Evolutionary conservation across 2,888 invertebrate genomes (phyloP).

Genomic region (Trissolcus brochymenae): DNA sequence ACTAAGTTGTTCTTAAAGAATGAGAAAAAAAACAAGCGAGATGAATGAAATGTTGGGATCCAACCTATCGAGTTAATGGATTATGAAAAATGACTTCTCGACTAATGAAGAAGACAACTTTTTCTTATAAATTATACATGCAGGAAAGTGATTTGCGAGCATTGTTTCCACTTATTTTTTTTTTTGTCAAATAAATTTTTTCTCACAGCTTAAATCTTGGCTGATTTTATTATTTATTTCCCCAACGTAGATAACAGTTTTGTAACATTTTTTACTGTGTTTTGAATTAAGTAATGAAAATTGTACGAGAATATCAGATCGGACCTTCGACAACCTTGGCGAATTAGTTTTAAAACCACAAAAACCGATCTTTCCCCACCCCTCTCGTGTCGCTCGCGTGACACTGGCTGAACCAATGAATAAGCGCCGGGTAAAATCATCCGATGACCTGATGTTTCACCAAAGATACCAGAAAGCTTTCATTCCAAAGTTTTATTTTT

Average conservation of each 20-base stretch:
- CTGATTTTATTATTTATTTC: no score
- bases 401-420: constrained; percentile 47
- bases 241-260: no score
- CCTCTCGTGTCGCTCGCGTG: constrained; percentile 32
- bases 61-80: background rate
- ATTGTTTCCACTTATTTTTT: constrained; percentile 35
- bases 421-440: constrained; percentile 18
- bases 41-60: background rate
- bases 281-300: no score
- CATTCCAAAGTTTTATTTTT: background rate
- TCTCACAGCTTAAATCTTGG: constrained; percentile 30
- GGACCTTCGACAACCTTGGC: constrained; percentile 24
- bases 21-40: background rate
- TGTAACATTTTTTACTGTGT: no score
- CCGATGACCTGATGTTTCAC: constrained; percentile 20
- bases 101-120: background rate
- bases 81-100: background rate
- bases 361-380: constrained; percentile 32
- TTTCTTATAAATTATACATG: constrained; percentile 4
- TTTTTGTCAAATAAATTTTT: constrained; percentile 32
- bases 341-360: constrained; percentile 35
- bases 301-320: background rate
- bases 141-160: constrained; percentile 6
- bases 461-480: constrained; percentile 4
- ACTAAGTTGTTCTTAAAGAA: constrained; percentile 17